Base-by-base conservation (phyloP, 2,888 invertebrate genomes). In the Minunthozetes semirufus region DNA sequence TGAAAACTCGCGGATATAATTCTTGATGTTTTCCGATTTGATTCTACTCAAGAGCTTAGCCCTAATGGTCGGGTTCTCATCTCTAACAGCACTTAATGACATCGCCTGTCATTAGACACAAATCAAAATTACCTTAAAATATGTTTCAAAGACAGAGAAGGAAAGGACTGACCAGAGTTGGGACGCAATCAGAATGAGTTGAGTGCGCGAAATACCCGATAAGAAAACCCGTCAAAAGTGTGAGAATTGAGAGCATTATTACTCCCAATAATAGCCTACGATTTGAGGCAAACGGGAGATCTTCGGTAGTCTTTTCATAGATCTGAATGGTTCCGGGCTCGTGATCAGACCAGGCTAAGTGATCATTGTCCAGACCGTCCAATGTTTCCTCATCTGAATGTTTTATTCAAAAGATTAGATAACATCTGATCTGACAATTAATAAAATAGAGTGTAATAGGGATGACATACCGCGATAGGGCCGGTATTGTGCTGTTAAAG, bases 261-360 rank as follows among this genome's bases (percentile, higher is more conserved):
- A 76, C 76, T n/a, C 76, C 77, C n/a, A 75, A 48, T 15, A 76
- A 46, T n/a, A 68, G 72, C 29, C 75, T 27, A 27, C 70, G 27
- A n/a, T 59, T 75, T 13, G 46, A 42, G 9, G n/a, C 42, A 56
- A 75, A 77, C 4, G 76, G 77, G 0, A 77, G 72, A 33, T 76
- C 78, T 76, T 79, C 79, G 0, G 78, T 79, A 27, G 80, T 80
- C 74, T 78, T 78, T 66, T 79, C 79, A 72, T 80, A 80, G 27
- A 80, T 80, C 73, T 79, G 79, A 17, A 78, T 74, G 53, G 77
- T 75, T 11, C 78, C 78, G 11, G 75, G 76, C 50, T 79, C 79
- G 68, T 78, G 74, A 66, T 79, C 79, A 19, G 77, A 75, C 79
- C 79, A 79, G n/a, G 76, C 75, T n/a, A 77, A 72, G 53, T 77